phyloP scores from a whole-genome alignment of 2,888 invertebrate genomes.

The Dolomedes plantarius region DNA sequence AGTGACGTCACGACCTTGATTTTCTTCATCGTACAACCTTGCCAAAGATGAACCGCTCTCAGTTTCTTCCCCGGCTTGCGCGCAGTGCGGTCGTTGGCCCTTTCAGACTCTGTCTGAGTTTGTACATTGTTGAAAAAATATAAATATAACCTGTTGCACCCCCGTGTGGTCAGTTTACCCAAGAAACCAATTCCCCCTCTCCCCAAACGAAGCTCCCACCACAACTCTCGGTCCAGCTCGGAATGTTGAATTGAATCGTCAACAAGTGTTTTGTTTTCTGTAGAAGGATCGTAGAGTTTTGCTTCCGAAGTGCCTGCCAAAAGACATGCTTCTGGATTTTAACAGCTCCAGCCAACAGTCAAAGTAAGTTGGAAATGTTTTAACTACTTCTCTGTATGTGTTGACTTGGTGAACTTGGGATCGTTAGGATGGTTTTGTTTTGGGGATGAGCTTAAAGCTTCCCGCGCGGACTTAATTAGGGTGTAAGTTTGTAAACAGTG shows the following conservation, averaged over 20 bases:
- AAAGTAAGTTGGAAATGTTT: constrained; percentile 50
- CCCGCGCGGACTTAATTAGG: too few species aligned
- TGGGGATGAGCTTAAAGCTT: too few species aligned
- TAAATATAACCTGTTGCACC: background rate
- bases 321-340: constrained; percentile 60
- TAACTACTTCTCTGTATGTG: too few species aligned
- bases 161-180: too few species aligned
- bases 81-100: constrained; percentile 46
- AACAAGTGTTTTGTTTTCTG: constrained; percentile 22
- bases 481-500: too few species aligned
- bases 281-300: constrained; percentile 16
- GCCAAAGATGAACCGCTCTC: constrained; percentile 42
- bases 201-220: too few species aligned
- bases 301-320: background rate
- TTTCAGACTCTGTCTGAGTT: background rate
- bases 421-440: too few species aligned
- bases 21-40: constrained; percentile 24
- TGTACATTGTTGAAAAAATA: background rate
- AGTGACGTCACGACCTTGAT: constrained; percentile 66
- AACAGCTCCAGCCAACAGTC: constrained; percentile 41
- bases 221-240: constrained; percentile 26
- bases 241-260: constrained; percentile 41
- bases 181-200: too few species aligned
- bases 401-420: too few species aligned
- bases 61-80: constrained; percentile 44